Evolutionary conservation across 1,140 invertebrate species (phyloP).

Genomic region (Drosophila murphyi): DNA sequence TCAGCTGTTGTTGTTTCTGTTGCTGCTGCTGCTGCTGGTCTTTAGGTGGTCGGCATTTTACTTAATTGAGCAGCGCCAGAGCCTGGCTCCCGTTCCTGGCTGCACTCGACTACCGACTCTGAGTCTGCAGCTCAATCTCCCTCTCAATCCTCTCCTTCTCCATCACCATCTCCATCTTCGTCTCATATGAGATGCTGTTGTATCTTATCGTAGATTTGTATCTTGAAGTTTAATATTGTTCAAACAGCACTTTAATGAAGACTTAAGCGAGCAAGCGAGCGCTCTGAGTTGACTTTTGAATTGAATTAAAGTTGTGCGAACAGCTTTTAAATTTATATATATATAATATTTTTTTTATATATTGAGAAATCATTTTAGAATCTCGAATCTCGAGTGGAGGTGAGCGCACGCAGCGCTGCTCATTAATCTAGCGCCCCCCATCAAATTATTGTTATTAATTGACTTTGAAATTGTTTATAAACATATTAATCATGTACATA

Average conservation of each 20-base stretch:
- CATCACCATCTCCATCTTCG: background rate
- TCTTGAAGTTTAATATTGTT: conserved; percentile 77
- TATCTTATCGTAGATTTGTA: conserved; percentile 81
- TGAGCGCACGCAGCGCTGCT: conserved; percentile 29
- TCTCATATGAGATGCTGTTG: conserved; percentile 24
- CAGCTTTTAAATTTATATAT: conserved; percentile 45
- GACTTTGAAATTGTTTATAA: conserved; percentile 80
- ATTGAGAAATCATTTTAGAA: background rate
- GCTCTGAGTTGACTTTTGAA: background rate
- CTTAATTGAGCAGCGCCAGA: conserved; percentile 66
- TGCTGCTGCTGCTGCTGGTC: conserved; percentile 43
- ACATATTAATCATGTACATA: conserved; percentile 79
- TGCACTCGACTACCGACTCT: background rate
- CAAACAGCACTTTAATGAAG: conserved; percentile 78
- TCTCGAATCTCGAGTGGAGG: too few species aligned
- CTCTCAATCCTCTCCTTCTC: background rate
- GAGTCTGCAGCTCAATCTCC: background rate
- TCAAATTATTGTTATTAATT: conserved; percentile 67
- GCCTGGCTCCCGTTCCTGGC: background rate
- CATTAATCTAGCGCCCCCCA: conserved; percentile 67
- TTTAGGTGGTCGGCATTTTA: conserved; percentile 66
- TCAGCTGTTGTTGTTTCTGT: background rate
- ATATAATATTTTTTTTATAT: background rate
- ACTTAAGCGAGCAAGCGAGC: conserved; percentile 49
- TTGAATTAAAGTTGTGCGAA: background rate